Percentiles rank a stretch among this genome's conserved stretches.
Evolutionary conservation across 2,113 vertebrate genomes (phyloP).

Genomic region (Melanostigma gelatinosum): DNA sequence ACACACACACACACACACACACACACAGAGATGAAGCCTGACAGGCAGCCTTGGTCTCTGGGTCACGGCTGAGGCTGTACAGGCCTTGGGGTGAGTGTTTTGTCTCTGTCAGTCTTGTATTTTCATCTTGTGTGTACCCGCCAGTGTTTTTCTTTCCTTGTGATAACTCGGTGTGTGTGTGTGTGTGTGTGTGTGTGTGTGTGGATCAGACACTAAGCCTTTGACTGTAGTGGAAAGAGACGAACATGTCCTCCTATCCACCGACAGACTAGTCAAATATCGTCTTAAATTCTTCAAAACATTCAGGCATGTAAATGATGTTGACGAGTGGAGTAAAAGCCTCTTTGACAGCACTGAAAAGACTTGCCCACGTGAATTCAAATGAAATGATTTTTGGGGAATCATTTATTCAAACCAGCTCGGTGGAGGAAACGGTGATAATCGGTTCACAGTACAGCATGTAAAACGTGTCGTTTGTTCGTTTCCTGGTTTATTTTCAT

Average conservation of each 20-base stretch:
- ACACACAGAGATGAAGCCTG: neutral
- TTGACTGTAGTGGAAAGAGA: neutral
- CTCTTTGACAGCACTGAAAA: neutral
- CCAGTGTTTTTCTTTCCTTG: slow-evolving; percentile 32
- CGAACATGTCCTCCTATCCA: neutral
- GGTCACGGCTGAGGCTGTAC: slow-evolving; percentile 35
- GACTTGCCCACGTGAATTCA: slow-evolving; percentile 5
- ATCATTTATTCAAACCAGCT: slow-evolving; percentile 9
- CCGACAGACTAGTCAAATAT: neutral
- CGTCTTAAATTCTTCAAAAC: neutral
- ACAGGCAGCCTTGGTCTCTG: slow-evolving; percentile 4
- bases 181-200: slow-evolving; percentile 9
- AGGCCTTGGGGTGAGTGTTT: slow-evolving; percentile 18
- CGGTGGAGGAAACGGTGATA: too few relatives aligned
- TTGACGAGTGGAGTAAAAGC: neutral
- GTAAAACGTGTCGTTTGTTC: neutral
- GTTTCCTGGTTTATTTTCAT: slow-evolving; percentile 31
- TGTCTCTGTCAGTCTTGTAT: slow-evolving; percentile 35
- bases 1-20: neutral
- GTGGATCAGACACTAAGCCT: neutral
- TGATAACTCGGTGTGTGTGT: slow-evolving; percentile 20
- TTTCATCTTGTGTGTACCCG: slow-evolving; percentile 20
- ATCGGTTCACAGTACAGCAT: neutral
- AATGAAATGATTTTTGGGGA: neutral
- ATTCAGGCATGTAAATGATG: neutral